phyloP scores from a whole-genome alignment of 1,140 invertebrate genomes.

The Drosophila nikananu region DNA sequence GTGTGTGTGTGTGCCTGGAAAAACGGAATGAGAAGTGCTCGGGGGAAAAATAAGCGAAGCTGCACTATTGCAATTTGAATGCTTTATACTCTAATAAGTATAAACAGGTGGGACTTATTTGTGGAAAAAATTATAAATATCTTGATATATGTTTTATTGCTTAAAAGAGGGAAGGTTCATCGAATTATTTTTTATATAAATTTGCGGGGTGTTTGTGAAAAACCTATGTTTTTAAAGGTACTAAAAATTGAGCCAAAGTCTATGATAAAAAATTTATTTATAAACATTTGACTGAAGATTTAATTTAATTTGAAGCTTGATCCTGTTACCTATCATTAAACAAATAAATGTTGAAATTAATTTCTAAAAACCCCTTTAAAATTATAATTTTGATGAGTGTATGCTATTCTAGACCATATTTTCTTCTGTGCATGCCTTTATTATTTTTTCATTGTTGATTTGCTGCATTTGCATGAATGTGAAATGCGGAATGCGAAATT shows the following conservation, averaged over 20 bases:
- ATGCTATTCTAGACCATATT: not conserved
- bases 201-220: too few species aligned
- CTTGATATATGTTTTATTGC: too few species aligned
- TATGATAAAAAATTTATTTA: too few species aligned
- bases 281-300: too few species aligned
- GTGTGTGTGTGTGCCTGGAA: constrained; percentile 5
- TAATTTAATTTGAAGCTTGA: too few species aligned
- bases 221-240: too few species aligned
- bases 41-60: constrained; percentile 20
- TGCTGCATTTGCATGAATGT: constrained; percentile 69
- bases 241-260: too few species aligned
- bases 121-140: not conserved
- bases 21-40: constrained; percentile 18
- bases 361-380: not conserved
- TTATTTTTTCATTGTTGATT: constrained; percentile 70
- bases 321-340: too few species aligned
- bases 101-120: not conserved
- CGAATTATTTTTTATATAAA: too few species aligned
- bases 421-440: constrained; percentile 20
- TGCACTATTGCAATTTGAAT: constrained; percentile 72
- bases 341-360: too few species aligned
- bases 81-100: constrained; percentile 37
- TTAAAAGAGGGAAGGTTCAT: too few species aligned
- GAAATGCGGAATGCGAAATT: constrained; percentile 73
- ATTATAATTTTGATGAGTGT: not conserved